Evolutionary conservation across 2,888 invertebrate species (phyloP).

Genomic region (Pristionchus arcanus): DNA sequence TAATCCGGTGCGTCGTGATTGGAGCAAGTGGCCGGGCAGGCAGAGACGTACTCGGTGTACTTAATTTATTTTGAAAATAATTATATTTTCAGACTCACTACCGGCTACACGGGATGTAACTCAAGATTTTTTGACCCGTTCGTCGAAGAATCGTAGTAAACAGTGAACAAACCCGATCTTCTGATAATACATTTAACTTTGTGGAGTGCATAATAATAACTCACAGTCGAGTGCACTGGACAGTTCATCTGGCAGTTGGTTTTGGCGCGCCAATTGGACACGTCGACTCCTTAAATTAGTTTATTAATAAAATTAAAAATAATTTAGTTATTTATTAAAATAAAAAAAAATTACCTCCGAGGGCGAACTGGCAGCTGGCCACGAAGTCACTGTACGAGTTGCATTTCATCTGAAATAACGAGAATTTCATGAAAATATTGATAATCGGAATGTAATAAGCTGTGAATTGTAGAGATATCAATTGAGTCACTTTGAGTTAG

Average conservation of each 20-base stretch:
- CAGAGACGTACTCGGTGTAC: conserved; percentile 61
- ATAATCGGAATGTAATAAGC: too few relatives aligned
- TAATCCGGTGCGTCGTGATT: conserved; percentile 58
- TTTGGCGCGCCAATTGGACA: conserved; percentile 6
- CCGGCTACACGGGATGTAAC: not conserved
- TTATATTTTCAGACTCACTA: not conserved
- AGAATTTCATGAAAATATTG: too few relatives aligned
- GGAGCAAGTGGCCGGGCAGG: conserved; percentile 72
- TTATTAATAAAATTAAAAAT: not conserved
- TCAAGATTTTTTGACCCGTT: too few relatives aligned
- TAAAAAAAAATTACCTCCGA: conserved; percentile 16
- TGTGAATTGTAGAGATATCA: too few relatives aligned
- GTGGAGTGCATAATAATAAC: not conserved
- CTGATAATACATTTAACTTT: not conserved
- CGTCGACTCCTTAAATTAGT: conserved; percentile 4
- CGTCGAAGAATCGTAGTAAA: too few relatives aligned
- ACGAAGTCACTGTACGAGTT: conserved; percentile 62
- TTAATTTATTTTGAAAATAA: not conserved
- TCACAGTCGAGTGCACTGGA: conserved; percentile 23
- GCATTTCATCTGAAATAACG: conserved; percentile 57
- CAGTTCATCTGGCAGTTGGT: conserved; percentile 32
- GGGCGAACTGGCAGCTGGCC: conserved; percentile 60
- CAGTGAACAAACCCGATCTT: too few relatives aligned
- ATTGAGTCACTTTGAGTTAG: too few relatives aligned
- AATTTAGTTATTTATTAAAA: not conserved